Conservation (phyloP, 2,888 invertebrate species). For the Andrena praecox region DNA sequence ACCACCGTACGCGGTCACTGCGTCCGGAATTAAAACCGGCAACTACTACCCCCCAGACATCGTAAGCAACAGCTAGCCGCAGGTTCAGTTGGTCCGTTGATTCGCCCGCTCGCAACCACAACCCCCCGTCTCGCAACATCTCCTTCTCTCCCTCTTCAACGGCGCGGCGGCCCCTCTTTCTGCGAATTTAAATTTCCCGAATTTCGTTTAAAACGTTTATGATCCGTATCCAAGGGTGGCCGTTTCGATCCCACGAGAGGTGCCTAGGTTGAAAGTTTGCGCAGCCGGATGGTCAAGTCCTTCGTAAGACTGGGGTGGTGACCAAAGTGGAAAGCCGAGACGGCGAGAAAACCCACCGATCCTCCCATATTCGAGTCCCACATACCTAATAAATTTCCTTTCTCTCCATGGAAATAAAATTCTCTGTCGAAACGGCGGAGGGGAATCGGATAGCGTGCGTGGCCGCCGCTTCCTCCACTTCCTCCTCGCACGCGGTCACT, state of each 20-base stretch:
- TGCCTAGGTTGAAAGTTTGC: slow-evolving; percentile 77
- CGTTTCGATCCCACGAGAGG: slow-evolving; percentile 55
- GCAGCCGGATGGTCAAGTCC: slow-evolving; percentile 78
- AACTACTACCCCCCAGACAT: slow-evolving; percentile 37
- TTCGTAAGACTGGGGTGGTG: slow-evolving; percentile 21
- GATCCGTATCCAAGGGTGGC: slow-evolving; percentile 82
- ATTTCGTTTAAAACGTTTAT: slow-evolving; percentile 84
- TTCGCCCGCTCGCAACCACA: slow-evolving; percentile 14
- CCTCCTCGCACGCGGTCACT: too few species aligned
- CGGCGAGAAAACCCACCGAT: slow-evolving; percentile 52
- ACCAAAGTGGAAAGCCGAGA: slow-evolving; percentile 4
- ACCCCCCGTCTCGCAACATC: slow-evolving; percentile 13
- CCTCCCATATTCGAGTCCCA: slow-evolving; percentile 77
- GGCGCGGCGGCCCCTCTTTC: slow-evolving; percentile 24
- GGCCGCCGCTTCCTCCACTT: too few species aligned
- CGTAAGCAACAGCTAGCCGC: slow-evolving; percentile 27
- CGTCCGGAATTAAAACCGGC: slow-evolving; percentile 47
- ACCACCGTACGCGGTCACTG: slow-evolving; percentile 77
- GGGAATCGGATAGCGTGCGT: background rate
- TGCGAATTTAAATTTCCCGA: slow-evolving; percentile 79
- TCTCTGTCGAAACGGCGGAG: slow-evolving; percentile 13
- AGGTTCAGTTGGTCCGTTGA: slow-evolving; percentile 29
- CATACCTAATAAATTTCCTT: slow-evolving; percentile 66
- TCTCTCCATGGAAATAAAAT: slow-evolving; percentile 65
- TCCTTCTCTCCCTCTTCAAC: background rate